Base-by-base conservation (phyloP, 2,797 vertebrate genomes). In the Ara ararauna region DNA sequence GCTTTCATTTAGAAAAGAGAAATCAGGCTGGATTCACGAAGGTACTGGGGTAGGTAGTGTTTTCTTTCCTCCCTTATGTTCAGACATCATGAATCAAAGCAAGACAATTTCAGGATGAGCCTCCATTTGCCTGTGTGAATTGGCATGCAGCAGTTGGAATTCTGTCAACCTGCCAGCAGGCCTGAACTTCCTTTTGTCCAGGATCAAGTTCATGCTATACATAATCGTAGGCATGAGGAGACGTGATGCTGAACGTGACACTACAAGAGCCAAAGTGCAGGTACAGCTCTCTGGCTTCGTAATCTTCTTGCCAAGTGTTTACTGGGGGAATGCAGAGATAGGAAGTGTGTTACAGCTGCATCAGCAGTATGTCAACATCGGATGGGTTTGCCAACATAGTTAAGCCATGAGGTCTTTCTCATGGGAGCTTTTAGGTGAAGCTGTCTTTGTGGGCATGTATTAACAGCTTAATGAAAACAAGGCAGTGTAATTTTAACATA, bases 341-440 rank as follows among this genome's bases (percentile, higher is more conserved):
- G 70, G 51, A 89, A 76, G 64, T 19, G 5, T 0, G 0, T 53
- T 95, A 64, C 29, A 3, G 34, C 88, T 0, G 0, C 68, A 56
- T 96, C 94, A 96, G 90, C 86, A 87, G 32, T 85, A 65, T 87
- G 84, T 77, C 92, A 92, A n/a, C 67, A 74, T 87, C 30, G n/a
- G 56, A 34, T 77, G 68, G 77, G 64, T 83, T 87, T 95, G 92
- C 71, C 81, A 94, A 45, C 86, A 23, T 32, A 75, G 79, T 71
- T 94, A 72, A 97, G 86, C 76, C 34, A 54, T 73, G 29, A 60
- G 81, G 66, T 87, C 32, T 12, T 67, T 76, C 84, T 93, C 60
- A 10, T 1, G 29, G 90, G 89, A 92, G 48, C 67, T 87, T 77
- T 92, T 45, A 89, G 88, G 89, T 82, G 88, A 90, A 83, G 36